These are phyloP conservation scores for Sebastes itinus DNA, from an alignment of 2,797 vertebrate species.

Conservation along the genomic window DNA sequence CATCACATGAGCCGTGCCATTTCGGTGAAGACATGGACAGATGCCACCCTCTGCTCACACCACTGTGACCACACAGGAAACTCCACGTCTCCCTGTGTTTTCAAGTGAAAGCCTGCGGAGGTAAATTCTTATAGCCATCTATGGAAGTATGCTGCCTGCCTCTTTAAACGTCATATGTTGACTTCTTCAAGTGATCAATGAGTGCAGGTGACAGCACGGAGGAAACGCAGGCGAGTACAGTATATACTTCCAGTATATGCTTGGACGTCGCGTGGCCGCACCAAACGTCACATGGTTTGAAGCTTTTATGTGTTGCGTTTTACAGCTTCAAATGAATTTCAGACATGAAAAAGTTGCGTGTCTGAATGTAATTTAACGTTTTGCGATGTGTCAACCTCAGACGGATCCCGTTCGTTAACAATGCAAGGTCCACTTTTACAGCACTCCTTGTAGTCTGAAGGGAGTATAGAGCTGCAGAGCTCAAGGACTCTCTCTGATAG, in stretches of 20 bases:
- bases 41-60: slow-evolving; percentile 62
- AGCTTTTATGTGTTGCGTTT: slow-evolving; percentile 23
- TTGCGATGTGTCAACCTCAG: slow-evolving; percentile 28
- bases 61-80: slow-evolving; percentile 67
- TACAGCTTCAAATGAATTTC: slow-evolving; percentile 26
- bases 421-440: slow-evolving; percentile 12
- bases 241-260: background rate
- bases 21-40: slow-evolving; percentile 63
- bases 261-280: background rate
- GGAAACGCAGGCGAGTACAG: background rate
- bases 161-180: slow-evolving; percentile 9
- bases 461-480: slow-evolving; percentile 19
- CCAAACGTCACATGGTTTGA: background rate
- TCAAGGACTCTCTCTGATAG: slow-evolving; percentile 49
- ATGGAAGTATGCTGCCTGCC: slow-evolving; percentile 9
- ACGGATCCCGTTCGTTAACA: slow-evolving; percentile 29
- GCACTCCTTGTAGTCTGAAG: slow-evolving; percentile 15
- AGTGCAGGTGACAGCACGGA: slow-evolving; percentile 10
- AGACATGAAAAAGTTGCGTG: slow-evolving; percentile 35
- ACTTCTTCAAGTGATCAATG: slow-evolving; percentile 18
- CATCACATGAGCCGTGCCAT: slow-evolving; percentile 69
- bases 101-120: slow-evolving; percentile 27
- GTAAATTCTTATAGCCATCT: slow-evolving; percentile 27
- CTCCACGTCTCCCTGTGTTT: slow-evolving; percentile 49
- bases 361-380: slow-evolving; percentile 39